Percentiles rank a stretch among this genome's conserved stretches.
Evolutionary conservation across 2,113 vertebrate genomes (phyloP).

Genomic region (Rhabdornis inornatus): DNA sequence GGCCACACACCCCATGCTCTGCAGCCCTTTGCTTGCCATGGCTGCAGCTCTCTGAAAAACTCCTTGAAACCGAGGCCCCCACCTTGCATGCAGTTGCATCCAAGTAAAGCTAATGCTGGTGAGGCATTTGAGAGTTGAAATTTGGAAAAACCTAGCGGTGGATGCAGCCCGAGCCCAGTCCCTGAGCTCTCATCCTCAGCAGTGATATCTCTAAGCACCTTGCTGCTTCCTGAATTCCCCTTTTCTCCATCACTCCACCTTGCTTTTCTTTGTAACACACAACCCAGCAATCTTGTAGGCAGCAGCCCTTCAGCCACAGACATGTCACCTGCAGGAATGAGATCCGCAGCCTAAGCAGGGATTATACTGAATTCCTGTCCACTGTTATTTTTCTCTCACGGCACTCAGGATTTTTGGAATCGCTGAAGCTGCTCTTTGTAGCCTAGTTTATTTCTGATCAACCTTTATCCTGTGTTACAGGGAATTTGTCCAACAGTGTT

Average conservation of each 20-base stretch:
- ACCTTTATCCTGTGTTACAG: neutral
- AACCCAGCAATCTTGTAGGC: neutral
- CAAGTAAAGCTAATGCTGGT: neutral
- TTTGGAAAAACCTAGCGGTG: neutral
- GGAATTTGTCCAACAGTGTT: neutral
- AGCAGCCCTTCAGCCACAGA: neutral
- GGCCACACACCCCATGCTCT: fast-evolving
- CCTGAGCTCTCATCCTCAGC: neutral
- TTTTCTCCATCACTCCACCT: neutral
- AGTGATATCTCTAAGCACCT: neutral
- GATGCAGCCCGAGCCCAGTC: neutral
- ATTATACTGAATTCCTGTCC: neutral
- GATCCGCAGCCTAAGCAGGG: fast-evolving
- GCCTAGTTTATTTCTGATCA: neutral
- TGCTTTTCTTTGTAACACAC: neutral
- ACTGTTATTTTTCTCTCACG: neutral
- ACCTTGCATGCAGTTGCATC: fast-evolving
- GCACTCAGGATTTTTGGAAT: neutral
- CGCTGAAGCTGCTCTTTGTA: neutral
- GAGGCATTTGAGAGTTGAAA: neutral
- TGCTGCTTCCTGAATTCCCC: neutral
- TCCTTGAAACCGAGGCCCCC: neutral
- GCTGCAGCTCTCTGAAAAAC: neutral
- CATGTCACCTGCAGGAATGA: fast-evolving
- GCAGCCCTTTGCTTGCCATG: neutral